phyloP scores from a whole-genome alignment of 2,797 vertebrate genomes.

The Ctenochaetus hawaiiensis region DNA sequence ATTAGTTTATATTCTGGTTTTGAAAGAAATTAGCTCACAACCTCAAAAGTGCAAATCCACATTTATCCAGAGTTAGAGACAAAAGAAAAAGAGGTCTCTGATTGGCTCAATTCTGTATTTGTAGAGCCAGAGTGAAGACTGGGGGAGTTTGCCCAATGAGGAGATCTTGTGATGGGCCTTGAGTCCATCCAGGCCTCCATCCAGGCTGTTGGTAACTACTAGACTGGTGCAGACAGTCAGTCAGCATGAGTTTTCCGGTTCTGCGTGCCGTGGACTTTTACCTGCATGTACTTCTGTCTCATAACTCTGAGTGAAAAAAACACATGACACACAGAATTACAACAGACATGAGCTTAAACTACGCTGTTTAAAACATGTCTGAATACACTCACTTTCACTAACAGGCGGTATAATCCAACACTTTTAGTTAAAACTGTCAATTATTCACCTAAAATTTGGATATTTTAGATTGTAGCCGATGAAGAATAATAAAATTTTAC shows the following conservation, averaged over 20 bases:
- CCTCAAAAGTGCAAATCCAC: neutral
- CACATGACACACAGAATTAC: slow-evolving; percentile 7
- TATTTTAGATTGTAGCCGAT: neutral
- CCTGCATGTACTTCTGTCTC: slow-evolving; percentile 66
- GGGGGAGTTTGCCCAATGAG: slow-evolving; percentile 95
- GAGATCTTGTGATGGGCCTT: slow-evolving; percentile 93
- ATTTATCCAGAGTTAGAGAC: neutral
- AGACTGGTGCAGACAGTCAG: slow-evolving; percentile 83
- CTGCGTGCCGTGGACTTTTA: slow-evolving; percentile 78
- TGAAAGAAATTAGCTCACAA: slow-evolving; percentile 17
- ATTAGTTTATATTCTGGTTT: slow-evolving; percentile 12
- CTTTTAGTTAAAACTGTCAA: neutral
- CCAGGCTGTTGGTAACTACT: slow-evolving; percentile 92
- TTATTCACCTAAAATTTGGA: neutral
- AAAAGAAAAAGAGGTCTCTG: slow-evolving; percentile 38
- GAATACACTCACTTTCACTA: slow-evolving; percentile 33
- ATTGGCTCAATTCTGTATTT: slow-evolving; percentile 91
- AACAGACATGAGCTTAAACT: slow-evolving; percentile 46
- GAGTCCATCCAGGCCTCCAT: slow-evolving; percentile 81
- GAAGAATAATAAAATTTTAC: neutral
- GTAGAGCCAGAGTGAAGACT: slow-evolving; percentile 97
- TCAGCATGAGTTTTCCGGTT: slow-evolving; percentile 89
- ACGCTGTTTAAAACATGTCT: slow-evolving; percentile 37
- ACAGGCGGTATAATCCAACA: slow-evolving; percentile 42
- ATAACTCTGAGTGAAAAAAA: slow-evolving; percentile 41